Base-by-base conservation (phyloP, 2,797 vertebrate genomes). In the Nasua narica region DNA sequence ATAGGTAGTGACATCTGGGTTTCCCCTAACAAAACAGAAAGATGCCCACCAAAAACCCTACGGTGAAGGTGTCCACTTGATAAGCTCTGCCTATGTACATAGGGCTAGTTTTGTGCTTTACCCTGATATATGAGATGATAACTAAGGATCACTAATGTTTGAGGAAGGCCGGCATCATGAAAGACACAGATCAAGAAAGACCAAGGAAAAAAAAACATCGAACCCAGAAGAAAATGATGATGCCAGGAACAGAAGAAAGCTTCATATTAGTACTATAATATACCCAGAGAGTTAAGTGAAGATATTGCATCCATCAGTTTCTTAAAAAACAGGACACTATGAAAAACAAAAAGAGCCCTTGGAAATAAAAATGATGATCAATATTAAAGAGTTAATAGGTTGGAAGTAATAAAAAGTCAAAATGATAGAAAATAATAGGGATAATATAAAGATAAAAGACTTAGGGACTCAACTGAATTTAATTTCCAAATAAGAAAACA, bases 191-290 rank as follows among this genome's bases (percentile, higher is more conserved):
- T 21, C n/a, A 58, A 92, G 58, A 72, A 19, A 46, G 92, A 52
- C 7, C 12, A 40, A 56, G 27, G 6, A 13, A 65, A 90, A 65
- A 89, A 54, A 78, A 89, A 65, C 83, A 46, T 1, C 60, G 7
- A 88, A 78, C 77, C 10, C 86, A 29, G 25, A 78, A 88, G 67
- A 87, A 94, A 88, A 8, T 72, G 32, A 88, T 60, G n/a, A 85
- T 70, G 27, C 35, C 37, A 74, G 76, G 46, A 72, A 62, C 9
- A 91, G 62, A 92, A 84, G 79, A 93, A 82, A 43, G 2, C 27
- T 58, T 62, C 52, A 56, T 82, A 91, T 91, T 77, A 93, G 91
- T 90, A 72, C 25, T 88, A 19, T 88, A 87, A 72, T 81, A 87
- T 5, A 14, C 21, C 67, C 32, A 96, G 29, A 77, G 35, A 96